Conservation (phyloP, 2,888 invertebrate species). For the Buathra laborator region DNA sequence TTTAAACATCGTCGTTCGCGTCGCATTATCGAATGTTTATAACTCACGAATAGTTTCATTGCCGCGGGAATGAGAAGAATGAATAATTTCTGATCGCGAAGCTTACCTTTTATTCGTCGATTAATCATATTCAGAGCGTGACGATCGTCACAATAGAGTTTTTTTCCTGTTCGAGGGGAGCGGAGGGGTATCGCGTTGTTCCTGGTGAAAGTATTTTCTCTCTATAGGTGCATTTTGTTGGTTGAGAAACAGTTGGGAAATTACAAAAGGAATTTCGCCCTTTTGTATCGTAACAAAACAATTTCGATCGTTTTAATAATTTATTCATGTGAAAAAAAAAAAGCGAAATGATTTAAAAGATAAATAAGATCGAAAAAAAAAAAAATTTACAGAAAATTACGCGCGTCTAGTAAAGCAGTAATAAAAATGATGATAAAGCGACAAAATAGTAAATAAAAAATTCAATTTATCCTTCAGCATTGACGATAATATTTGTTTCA, state of each 20-base stretch:
- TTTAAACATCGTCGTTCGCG: not conserved
- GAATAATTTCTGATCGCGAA: conserved; percentile 29
- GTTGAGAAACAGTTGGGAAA: not conserved
- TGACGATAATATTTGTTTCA: not conserved
- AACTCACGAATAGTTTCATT: conserved; percentile 53
- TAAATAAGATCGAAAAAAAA: no score
- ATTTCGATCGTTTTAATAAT: no score
- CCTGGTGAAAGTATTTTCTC: conserved; percentile 60
- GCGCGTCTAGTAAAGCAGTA: no score
- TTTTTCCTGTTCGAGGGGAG: not conserved
- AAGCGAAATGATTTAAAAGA: no score
- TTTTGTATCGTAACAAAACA: not conserved
- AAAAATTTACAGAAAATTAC: no score
- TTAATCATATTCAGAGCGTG: conserved; percentile 52
- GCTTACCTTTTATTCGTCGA: conserved; percentile 34
- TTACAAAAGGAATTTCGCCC: not conserved
- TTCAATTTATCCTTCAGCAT: no score
- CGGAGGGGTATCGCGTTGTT: conserved; percentile 12
- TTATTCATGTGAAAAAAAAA: no score
- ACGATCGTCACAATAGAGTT: conserved; percentile 36
- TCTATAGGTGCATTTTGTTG: not conserved
- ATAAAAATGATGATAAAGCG: not conserved
- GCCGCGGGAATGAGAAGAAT: conserved; percentile 27
- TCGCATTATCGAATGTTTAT: not conserved
- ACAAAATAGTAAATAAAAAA: conserved; percentile 48